Conservation (phyloP, 2,113 vertebrate genomes). For the Anseranas semipalmata region DNA sequence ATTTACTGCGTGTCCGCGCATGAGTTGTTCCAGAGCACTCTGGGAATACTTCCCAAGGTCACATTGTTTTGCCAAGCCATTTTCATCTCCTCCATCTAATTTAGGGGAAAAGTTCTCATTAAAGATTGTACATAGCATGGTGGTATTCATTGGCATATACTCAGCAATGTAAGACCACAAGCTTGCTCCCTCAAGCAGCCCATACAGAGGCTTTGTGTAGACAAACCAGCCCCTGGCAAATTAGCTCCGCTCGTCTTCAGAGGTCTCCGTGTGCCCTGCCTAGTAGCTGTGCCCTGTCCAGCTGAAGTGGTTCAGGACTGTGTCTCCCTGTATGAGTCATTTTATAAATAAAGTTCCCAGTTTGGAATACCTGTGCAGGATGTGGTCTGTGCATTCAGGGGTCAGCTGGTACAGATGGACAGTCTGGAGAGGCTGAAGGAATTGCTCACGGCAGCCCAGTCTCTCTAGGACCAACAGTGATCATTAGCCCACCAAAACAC, state of each 20-base stretch:
- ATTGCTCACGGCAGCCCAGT: background rate
- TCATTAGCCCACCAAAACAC: background rate
- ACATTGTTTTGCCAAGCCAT: background rate
- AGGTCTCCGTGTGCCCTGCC: background rate
- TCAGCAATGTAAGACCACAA: slow-evolving; percentile 6
- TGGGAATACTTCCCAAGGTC: background rate
- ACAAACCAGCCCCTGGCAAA: background rate
- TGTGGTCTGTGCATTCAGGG: background rate
- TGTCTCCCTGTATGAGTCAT: slow-evolving; percentile 10
- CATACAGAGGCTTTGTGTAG: background rate
- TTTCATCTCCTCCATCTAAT: slow-evolving; percentile 26
- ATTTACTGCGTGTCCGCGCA: background rate
- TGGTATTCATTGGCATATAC: background rate
- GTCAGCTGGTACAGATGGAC: background rate
- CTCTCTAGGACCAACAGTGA: background rate
- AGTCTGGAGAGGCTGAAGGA: background rate
- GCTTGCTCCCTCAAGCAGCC: slow-evolving; percentile 19
- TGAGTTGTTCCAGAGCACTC: background rate
- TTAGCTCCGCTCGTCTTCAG: background rate
- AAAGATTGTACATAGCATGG: slow-evolving; percentile 49
- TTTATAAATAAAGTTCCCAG: slow-evolving; percentile 61
- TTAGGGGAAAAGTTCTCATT: slow-evolving; percentile 9
- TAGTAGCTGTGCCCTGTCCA: background rate
- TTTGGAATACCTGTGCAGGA: background rate
- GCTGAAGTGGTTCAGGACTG: background rate